These are phyloP conservation scores for Dendrolimus punctatus DNA, from an alignment of 1,140 invertebrate species.

Conservation along the genomic window DNA sequence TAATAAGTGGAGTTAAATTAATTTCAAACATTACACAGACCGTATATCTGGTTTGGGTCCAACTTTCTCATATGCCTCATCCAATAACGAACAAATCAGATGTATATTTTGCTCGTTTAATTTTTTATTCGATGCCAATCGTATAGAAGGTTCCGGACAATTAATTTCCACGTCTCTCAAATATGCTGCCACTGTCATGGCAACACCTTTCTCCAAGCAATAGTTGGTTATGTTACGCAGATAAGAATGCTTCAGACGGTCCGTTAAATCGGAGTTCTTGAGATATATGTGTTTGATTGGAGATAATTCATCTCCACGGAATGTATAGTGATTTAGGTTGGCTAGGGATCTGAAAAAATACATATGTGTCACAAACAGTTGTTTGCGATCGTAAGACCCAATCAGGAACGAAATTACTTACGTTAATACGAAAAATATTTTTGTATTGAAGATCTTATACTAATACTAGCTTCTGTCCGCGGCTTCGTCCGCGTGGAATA, in stretches of 20 bases:
- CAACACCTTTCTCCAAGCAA: constrained; percentile 75
- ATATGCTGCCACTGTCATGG: constrained; percentile 77
- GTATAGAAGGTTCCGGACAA: constrained; percentile 76
- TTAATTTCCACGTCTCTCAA: constrained; percentile 75
- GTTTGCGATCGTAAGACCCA: no score
- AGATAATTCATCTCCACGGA: constrained; percentile 76
- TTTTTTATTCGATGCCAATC: constrained; percentile 75
- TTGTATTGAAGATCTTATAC: no score
- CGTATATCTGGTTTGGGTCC: constrained; percentile 33
- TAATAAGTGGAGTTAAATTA: constrained; percentile 4
- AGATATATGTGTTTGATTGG: constrained; percentile 88
- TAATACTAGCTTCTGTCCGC: no score
- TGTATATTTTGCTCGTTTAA: constrained; percentile 73
- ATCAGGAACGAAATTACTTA: no score
- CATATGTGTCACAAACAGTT: neutral
- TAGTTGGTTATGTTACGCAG: constrained; percentile 76
- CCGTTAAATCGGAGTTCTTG: constrained; percentile 59
- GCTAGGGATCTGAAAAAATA: constrained; percentile 53
- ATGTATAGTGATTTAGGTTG: constrained; percentile 67
- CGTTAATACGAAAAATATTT: no score
- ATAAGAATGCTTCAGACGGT: constrained; percentile 70
- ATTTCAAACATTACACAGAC: constrained; percentile 7
- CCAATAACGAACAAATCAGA: constrained; percentile 49
- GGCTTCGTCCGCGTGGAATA: no score
- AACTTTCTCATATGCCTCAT: constrained; percentile 56